phyloP scores from a whole-genome alignment of 2,888 invertebrate species.

The Taphrorychus bicolor region DNA sequence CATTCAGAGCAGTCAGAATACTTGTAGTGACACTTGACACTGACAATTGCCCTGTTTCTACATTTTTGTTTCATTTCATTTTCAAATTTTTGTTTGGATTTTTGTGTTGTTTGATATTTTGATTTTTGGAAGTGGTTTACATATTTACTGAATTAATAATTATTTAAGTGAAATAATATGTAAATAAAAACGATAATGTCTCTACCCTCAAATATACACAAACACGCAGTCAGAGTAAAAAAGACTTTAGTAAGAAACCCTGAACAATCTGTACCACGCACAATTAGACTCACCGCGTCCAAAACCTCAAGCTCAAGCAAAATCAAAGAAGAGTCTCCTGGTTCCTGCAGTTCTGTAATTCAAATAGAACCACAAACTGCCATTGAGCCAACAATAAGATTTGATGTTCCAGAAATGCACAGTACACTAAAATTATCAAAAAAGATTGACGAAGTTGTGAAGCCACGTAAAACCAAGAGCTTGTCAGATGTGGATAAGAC shows the following conservation, averaged over 20 bases:
- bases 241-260: constrained; percentile 45
- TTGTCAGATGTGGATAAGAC: constrained; percentile 43
- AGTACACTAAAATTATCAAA: constrained; percentile 45
- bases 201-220: too few species aligned
- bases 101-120: too few species aligned
- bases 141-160: too few species aligned
- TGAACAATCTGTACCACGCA: constrained; percentile 41
- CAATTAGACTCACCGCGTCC: neutral
- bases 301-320: constrained; percentile 7
- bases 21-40: too few species aligned
- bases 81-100: too few species aligned
- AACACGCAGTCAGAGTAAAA: neutral
- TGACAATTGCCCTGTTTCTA: too few species aligned
- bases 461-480: constrained; percentile 45
- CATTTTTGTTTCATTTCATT: too few species aligned
- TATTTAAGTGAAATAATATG: too few species aligned
- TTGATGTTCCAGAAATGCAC: constrained; percentile 46
- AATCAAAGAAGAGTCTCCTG: constrained; percentile 10
- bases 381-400: constrained; percentile 21
- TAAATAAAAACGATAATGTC: too few species aligned
- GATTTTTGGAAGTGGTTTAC: too few species aligned
- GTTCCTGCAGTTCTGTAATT: neutral
- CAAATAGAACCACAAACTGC: neutral
- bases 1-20: too few species aligned
- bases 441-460: constrained; percentile 46